phyloP scores from a whole-genome alignment of 2,113 vertebrate genomes.

The Platysteira castanea region DNA sequence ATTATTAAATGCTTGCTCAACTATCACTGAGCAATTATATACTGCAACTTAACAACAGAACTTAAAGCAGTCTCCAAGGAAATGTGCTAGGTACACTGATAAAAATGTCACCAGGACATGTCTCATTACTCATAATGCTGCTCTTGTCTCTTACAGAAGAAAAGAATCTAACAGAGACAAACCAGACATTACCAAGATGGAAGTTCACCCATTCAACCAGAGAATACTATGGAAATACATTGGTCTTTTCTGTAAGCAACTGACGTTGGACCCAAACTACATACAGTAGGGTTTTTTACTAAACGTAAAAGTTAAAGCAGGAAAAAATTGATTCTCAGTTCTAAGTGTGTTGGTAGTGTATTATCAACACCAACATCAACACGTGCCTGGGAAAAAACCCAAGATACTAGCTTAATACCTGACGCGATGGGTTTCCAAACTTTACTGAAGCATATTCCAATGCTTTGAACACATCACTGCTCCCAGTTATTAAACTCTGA shows the following conservation, averaged over 20 bases:
- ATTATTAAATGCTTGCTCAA: not conserved
- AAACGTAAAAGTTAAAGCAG: not conserved
- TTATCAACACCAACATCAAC: accelerated
- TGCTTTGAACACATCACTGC: not conserved
- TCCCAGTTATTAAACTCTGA: not conserved
- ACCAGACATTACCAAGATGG: not conserved
- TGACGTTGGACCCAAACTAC: not conserved
- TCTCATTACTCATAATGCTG: not conserved
- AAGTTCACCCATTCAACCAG: not conserved
- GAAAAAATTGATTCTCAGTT: not conserved
- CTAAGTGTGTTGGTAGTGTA: not conserved
- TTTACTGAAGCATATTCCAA: not conserved
- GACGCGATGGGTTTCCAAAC: not conserved
- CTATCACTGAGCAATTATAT: not conserved
- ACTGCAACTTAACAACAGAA: not conserved
- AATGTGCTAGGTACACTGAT: not conserved
- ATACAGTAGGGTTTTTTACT: accelerated
- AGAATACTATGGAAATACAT: not conserved
- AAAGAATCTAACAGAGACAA: not conserved
- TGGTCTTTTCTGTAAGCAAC: not conserved
- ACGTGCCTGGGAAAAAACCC: not conserved
- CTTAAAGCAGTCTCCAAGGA: not conserved
- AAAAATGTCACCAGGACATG: not conserved
- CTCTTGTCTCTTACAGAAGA: not conserved
- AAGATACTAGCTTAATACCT: not conserved